Evolutionary conservation across 2,888 invertebrate genomes (phyloP), one percentile per base, ranked within the genome.

Genomic region (Heterodera filipjevi): DNA sequence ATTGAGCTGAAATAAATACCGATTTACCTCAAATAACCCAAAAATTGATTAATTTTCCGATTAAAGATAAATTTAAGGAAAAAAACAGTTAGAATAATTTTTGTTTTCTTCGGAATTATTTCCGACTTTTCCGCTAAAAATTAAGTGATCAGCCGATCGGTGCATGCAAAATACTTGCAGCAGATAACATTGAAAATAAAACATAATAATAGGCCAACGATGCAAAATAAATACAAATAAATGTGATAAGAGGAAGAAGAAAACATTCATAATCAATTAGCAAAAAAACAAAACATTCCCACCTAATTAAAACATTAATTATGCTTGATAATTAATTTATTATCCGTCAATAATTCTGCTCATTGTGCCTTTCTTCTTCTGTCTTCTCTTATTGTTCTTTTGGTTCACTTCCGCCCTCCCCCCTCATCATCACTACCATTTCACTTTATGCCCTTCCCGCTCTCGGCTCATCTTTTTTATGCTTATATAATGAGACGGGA

Each of bases 401-500:
- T 10, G 10, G 27, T 27, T 59, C n/a, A n/a, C 27, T n/a, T 59
- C 27, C 10, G 10, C 10, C 10, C 59, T 27, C 59, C 59, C 59
- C 27, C 27, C 59, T 49, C 49, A 49, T 49, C 71, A 30, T 44
- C 30, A 68, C 19, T 6, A 35, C 19, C 22, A 19, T 68, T 22
- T 68, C 35, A 10, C 22, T 5, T n/a, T 22, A 22, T 6, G n/a
- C n/a, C n/a, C 44, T 70, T 70, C 30, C 71, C 27, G n/a, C n/a
- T n/a, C n/a, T n/a, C n/a, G n/a, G n/a, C n/a, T n/a, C 39, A 2
- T n/a, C n/a, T n/a, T 68, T 68, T 39, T 19, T 44, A n/a, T n/a
- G 39, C n/a, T 70, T 70, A 30, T n/a, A 44, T 70, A 27, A 70
- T 32, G 49, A 49, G 49, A 49, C 32, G 73, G 44, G 73, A 44